These are phyloP conservation scores for Ia io DNA, from an alignment of 2,113 vertebrate genomes.

Conservation along the genomic window DNA sequence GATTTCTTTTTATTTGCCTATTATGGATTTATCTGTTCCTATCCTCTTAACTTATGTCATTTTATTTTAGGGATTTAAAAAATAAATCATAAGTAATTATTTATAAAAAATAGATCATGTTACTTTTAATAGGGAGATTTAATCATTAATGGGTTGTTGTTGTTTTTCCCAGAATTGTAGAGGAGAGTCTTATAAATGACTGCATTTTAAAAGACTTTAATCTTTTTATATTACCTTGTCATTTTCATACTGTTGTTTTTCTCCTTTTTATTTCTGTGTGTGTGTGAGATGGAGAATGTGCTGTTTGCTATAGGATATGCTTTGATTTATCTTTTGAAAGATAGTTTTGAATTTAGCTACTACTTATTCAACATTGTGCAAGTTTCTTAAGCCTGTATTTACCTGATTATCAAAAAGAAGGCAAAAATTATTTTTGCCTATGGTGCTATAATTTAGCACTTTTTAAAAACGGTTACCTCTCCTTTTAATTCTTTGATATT, in stretches of 20 bases:
- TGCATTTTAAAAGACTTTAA: background rate
- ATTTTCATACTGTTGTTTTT: background rate
- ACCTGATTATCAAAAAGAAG: background rate
- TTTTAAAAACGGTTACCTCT: background rate
- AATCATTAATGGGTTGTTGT: background rate
- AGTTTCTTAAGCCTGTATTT: background rate
- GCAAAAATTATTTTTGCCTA: background rate
- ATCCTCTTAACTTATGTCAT: background rate
- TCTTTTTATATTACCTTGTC: background rate
- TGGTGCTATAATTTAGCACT: background rate
- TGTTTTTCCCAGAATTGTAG: background rate
- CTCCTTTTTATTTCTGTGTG: background rate
- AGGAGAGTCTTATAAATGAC: background rate
- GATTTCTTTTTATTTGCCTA: background rate
- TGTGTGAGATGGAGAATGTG: background rate
- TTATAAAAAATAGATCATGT: background rate
- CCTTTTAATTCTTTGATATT: background rate
- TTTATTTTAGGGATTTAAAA: constrained; percentile 8
- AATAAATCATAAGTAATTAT: background rate
- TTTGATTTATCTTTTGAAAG: constrained; percentile 15
- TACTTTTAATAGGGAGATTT: background rate
- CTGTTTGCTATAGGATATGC: background rate
- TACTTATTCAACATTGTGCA: background rate
- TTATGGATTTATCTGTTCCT: background rate
- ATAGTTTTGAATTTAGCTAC: background rate